Conservation (phyloP, 2,113 vertebrate species). For the Phodopus roborovskii region DNA sequence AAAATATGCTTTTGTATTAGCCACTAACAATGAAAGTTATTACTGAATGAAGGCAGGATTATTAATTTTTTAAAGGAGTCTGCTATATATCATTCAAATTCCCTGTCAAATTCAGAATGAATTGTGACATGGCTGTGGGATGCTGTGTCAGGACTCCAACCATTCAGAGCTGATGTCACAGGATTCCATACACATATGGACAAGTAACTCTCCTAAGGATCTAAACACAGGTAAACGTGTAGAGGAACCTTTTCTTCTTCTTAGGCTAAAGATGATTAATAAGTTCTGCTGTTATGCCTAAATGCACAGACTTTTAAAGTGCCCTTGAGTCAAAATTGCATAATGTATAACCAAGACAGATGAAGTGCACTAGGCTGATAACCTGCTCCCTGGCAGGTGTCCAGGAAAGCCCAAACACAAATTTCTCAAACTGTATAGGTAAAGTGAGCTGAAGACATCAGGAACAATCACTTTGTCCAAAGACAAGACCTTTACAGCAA, state of each 20-base stretch:
- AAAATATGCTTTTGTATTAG: neutral
- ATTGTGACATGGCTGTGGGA: neutral
- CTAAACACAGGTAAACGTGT: neutral
- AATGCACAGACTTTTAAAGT: neutral
- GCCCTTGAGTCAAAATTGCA: neutral
- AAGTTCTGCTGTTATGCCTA: neutral
- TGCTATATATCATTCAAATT: neutral
- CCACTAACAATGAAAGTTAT: neutral
- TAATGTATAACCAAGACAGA: neutral
- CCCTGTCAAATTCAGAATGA: neutral
- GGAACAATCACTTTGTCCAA: neutral
- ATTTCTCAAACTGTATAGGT: accelerated
- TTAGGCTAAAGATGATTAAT: neutral
- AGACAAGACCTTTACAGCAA: neutral
- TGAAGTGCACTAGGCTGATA: neutral
- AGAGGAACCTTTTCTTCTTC: neutral
- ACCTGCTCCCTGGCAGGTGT: neutral
- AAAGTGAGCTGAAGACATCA: neutral
- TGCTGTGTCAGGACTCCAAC: neutral
- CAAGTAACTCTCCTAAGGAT: neutral
- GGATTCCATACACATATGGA: neutral
- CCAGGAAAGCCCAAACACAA: neutral
- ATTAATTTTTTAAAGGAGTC: neutral
- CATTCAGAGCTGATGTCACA: neutral
- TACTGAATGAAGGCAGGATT: neutral